phyloP scores from a whole-genome alignment of 2,113 vertebrate genomes.

The Phoxinus phoxinus region DNA sequence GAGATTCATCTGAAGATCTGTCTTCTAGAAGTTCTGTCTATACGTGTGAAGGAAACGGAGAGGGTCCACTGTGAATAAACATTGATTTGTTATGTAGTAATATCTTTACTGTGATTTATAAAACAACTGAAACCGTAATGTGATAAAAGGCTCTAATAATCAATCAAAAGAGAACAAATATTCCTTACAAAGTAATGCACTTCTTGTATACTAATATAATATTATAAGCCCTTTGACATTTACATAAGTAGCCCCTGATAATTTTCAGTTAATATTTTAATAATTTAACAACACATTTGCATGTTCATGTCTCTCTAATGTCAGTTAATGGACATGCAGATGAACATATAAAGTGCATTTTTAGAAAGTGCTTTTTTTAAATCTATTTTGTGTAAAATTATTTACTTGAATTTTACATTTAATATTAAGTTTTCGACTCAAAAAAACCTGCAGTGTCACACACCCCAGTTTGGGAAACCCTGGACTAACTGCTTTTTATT shows the following conservation, averaged over 20 bases:
- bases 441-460: no score
- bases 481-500: neutral
- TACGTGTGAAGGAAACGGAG: neutral
- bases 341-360: no score
- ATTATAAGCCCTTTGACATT: neutral
- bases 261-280: neutral
- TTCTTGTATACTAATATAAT: neutral
- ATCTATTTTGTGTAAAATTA: no score
- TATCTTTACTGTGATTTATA: constrained; percentile 43
- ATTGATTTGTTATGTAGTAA: neutral
- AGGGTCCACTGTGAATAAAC: neutral
- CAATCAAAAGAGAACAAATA: neutral
- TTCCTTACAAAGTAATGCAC: neutral
- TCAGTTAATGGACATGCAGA: no score
- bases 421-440: no score
- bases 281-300: no score
- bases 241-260: neutral
- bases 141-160: neutral
- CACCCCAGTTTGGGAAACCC: neutral
- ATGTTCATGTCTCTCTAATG: no score
- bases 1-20: neutral
- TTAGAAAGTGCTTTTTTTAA: no score
- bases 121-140: neutral
- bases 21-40: neutral
- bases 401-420: no score